These are phyloP conservation scores for Eilema griseolum DNA, from an alignment of 2,888 invertebrate genomes.

Conservation along the genomic window DNA sequence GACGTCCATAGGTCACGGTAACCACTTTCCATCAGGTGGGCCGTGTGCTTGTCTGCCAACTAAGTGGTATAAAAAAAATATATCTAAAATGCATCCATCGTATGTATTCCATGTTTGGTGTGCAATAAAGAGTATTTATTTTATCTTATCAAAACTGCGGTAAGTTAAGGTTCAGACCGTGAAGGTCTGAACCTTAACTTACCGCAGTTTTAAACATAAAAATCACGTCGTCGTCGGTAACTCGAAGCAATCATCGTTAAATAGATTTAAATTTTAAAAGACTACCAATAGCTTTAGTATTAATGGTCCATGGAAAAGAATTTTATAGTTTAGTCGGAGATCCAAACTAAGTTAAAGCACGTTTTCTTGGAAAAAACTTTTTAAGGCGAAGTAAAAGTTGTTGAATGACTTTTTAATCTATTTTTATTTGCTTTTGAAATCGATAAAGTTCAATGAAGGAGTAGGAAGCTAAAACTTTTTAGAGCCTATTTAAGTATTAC, in stretches of 20 bases:
- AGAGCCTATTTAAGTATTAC: constrained; percentile 25
- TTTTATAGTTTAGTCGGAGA: constrained; percentile 49
- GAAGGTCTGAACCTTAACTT: not conserved
- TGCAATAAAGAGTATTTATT: too few relatives aligned
- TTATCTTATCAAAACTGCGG: not conserved
- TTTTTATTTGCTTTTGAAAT: constrained; percentile 54
- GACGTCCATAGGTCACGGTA: too few relatives aligned
- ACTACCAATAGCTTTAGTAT: constrained; percentile 30
- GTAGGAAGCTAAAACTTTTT: constrained; percentile 21
- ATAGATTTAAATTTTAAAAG: constrained; percentile 32
- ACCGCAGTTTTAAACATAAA: not conserved
- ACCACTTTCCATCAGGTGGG: too few relatives aligned
- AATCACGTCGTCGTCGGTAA: not conserved
- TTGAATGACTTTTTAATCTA: constrained; percentile 57
- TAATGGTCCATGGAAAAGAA: constrained; percentile 44
- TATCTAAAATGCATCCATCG: too few relatives aligned
- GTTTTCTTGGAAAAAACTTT: constrained; percentile 53
- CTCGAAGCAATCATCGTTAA: constrained; percentile 25
- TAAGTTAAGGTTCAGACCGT: not conserved
- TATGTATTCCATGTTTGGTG: too few relatives aligned
- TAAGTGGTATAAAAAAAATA: too few relatives aligned
- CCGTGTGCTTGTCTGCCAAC: too few relatives aligned
- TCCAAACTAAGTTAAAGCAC: constrained; percentile 45
- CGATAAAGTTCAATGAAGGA: constrained; percentile 49
- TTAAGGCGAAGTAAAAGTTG: constrained; percentile 56